phyloP scores from a whole-genome alignment of 2,113 vertebrate genomes.

The Isichthys henryi region DNA sequence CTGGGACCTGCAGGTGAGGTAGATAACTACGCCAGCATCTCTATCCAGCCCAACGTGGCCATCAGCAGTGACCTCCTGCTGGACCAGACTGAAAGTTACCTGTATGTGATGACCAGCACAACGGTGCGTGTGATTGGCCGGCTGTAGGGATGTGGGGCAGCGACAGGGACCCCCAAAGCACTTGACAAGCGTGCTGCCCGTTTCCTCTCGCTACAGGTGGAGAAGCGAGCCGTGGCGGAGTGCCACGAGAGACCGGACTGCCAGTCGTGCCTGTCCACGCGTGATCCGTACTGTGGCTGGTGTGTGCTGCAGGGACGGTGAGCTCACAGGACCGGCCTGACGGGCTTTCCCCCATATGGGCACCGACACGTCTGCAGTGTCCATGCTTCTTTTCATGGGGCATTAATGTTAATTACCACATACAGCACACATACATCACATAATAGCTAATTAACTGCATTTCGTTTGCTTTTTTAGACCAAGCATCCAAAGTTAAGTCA shows the following conservation, averaged over 20 bases:
- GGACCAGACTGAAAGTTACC: slow-evolving; percentile 68
- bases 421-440: background rate
- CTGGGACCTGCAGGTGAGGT: slow-evolving; percentile 62
- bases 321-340: slow-evolving; percentile 34
- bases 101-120: slow-evolving; percentile 84
- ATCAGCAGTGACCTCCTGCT: slow-evolving; percentile 79
- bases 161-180: background rate
- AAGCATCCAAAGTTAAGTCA: background rate
- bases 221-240: slow-evolving; percentile 79
- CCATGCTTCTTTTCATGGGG: background rate
- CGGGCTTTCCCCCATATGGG: background rate
- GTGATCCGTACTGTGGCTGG: slow-evolving; percentile 93
- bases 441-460: background rate
- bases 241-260: slow-evolving; percentile 78
- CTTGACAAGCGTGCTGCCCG: background rate
- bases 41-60: slow-evolving; percentile 66
- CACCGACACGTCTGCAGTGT: background rate
- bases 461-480: background rate
- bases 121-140: slow-evolving; percentile 48
- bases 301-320: slow-evolving; percentile 90
- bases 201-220: slow-evolving; percentile 57
- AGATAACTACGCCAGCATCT: slow-evolving; percentile 60
- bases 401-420: background rate
- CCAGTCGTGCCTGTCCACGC: slow-evolving; percentile 72
- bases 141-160: background rate